These are phyloP conservation scores for Spatulosminthurus flaviceps DNA, from an alignment of 2,888 invertebrate genomes.

Conservation along the genomic window DNA sequence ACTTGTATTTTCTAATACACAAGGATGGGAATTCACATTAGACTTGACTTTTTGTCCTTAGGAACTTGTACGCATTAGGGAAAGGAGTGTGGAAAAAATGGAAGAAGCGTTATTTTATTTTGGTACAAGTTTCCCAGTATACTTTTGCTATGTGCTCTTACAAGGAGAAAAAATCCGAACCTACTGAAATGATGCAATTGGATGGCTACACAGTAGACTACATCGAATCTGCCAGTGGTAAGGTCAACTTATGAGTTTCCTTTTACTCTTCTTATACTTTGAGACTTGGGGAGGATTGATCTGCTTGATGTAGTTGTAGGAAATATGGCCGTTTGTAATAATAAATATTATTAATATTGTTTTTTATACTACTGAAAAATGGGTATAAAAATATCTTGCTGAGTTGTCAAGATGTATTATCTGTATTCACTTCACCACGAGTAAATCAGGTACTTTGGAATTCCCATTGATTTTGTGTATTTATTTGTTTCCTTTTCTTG, in stretches of 20 bases:
- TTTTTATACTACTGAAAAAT: too few relatives aligned
- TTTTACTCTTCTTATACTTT: too few relatives aligned
- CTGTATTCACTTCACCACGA: too few relatives aligned
- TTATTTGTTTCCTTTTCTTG: slow-evolving; percentile 66
- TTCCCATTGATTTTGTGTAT: neutral
- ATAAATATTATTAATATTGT: too few relatives aligned
- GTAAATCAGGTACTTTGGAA: too few relatives aligned
- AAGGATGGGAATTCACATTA: too few relatives aligned
- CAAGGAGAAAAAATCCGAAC: slow-evolving; percentile 98
- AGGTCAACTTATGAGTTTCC: slow-evolving; percentile 63
- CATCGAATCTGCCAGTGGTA: slow-evolving; percentile 94
- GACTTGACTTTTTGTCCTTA: slow-evolving; percentile 65
- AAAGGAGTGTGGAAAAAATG: slow-evolving; percentile 99
- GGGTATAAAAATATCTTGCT: too few relatives aligned
- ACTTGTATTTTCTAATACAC: too few relatives aligned
- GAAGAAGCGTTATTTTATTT: slow-evolving; percentile 97
- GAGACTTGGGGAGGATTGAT: too few relatives aligned
- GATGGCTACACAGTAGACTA: slow-evolving; percentile 99
- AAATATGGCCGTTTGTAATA: too few relatives aligned
- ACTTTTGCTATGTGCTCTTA: slow-evolving; percentile 99
- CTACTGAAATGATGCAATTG: slow-evolving; percentile 99
- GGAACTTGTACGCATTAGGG: slow-evolving; percentile 89
- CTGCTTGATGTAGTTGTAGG: too few relatives aligned
- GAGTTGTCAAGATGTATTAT: too few relatives aligned
- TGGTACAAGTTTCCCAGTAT: slow-evolving; percentile 99